Evolutionary conservation across 2,888 invertebrate genomes (phyloP), one percentile per base, ranked within the genome.

Genomic region (Labia minor): DNA sequence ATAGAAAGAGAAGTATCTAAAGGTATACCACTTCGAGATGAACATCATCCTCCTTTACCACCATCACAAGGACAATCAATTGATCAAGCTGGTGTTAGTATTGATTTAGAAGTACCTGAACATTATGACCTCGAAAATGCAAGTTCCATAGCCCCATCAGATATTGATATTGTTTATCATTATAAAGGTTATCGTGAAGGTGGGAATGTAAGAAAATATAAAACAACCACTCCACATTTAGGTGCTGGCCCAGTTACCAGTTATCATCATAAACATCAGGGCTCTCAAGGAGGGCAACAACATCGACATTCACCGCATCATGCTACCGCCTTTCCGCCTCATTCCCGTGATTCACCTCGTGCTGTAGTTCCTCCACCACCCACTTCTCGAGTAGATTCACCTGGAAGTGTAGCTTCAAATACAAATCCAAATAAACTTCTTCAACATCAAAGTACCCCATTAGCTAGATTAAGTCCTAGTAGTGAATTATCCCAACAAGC

Each of bases 61-160:
- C 88, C 87, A 18, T 66, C 66, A 6, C 10, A 65, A 11, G 19
- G 64, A 37, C 66, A 67, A 66, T 66, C 66, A 20, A 19, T 21
- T 62, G 37, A 11, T n/a, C 61, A n/a, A 16, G 21, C 66, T 10
- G 37, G 21, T 8, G 73, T 74, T 2, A 74, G 75, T 67, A 86
- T 88, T 65, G 91, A 92, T 74, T 80, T 92, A 72, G 90, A 91
- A 75, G 82, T 87, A 69, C 92, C 94, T 0, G 95, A 95, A 76
- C 94, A 95, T 76, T 97, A 97, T 75, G 96, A 97, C 76, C 81
- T 97, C 69, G 97, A 97, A 80, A 96, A 96, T 78, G 95, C 96
- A 1, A 95, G 95, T 77, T 95, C 95, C 0, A 96, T 97, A 72
- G 97, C 97, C 0, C 96, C 97, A 0, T 95, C 95, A 1, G 97